Conservation (phyloP, 2,888 invertebrate genomes). For the Pachydiplax longipennis region DNA sequence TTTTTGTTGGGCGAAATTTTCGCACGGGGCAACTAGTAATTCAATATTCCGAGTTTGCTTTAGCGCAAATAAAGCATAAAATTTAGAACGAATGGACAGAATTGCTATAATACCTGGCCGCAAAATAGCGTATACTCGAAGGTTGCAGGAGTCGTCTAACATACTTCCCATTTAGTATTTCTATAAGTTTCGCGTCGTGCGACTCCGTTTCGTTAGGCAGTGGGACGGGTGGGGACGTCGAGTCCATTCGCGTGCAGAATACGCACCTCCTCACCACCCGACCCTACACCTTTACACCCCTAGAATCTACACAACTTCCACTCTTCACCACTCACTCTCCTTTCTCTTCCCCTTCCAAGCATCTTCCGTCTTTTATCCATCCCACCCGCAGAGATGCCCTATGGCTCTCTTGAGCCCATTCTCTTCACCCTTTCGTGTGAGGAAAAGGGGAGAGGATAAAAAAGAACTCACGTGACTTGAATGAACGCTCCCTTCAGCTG, state of each 20-base stretch:
- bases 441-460: neutral
- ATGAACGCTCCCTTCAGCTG: neutral
- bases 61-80: no score
- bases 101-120: no score
- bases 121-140: no score
- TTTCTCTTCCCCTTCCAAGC: no score
- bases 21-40: no score
- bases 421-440: neutral
- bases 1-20: no score
- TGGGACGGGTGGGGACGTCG: neutral
- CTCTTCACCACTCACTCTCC: neutral
- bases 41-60: no score
- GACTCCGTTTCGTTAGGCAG: neutral
- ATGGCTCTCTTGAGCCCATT: neutral
- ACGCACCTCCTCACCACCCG: neutral
- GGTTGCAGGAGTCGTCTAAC: neutral
- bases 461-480: neutral
- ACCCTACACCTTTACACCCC: neutral
- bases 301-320: neutral
- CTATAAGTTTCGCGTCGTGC: neutral
- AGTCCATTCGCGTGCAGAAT: conserved; percentile 16
- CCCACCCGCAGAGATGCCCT: neutral
- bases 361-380: neutral
- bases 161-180: neutral
- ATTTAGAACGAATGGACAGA: no score